Percentiles rank a stretch among this genome's conserved stretches.
phyloP scores from a whole-genome alignment of 2,113 vertebrate species.

The Serinus canaria region DNA sequence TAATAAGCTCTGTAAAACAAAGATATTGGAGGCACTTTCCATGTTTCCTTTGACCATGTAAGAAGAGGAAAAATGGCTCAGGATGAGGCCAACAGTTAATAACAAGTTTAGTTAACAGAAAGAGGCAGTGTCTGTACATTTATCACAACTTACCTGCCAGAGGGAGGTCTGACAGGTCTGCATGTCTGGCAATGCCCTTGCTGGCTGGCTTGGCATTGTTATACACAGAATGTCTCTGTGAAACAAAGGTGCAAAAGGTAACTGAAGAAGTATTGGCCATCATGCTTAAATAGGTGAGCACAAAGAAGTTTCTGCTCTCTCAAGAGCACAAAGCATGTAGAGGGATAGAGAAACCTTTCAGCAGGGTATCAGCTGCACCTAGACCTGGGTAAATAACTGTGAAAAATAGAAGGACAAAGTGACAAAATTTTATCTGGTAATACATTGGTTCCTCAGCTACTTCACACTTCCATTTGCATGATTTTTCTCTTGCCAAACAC shows the following conservation, averaged over 20 bases:
- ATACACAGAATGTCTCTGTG: slow-evolving; percentile 74
- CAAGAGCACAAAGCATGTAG: not conserved
- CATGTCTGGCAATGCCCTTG: slow-evolving; percentile 52
- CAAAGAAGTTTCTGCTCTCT: not conserved
- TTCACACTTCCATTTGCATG: not conserved
- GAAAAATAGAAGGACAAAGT: not conserved
- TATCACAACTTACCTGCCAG: slow-evolving; percentile 67
- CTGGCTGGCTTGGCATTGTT: slow-evolving; percentile 52
- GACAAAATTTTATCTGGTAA: not conserved
- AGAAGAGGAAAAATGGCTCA: not conserved
- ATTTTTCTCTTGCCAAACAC: not conserved
- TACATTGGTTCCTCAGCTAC: not conserved
- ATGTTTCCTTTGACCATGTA: not conserved
- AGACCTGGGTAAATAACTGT: not conserved
- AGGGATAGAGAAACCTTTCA: not conserved
- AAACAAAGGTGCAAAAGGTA: not conserved
- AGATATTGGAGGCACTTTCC: not conserved
- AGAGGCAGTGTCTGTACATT: not conserved
- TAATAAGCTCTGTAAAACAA: not conserved
- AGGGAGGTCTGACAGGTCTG: slow-evolving; percentile 74
- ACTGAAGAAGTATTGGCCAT: not conserved
- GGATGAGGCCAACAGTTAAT: not conserved
- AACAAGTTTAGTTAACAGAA: not conserved
- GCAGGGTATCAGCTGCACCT: not conserved
- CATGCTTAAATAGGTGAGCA: not conserved